These are phyloP conservation scores for Limnephilus lunatus DNA, from an alignment of 2,888 invertebrate species.

Conservation along the genomic window DNA sequence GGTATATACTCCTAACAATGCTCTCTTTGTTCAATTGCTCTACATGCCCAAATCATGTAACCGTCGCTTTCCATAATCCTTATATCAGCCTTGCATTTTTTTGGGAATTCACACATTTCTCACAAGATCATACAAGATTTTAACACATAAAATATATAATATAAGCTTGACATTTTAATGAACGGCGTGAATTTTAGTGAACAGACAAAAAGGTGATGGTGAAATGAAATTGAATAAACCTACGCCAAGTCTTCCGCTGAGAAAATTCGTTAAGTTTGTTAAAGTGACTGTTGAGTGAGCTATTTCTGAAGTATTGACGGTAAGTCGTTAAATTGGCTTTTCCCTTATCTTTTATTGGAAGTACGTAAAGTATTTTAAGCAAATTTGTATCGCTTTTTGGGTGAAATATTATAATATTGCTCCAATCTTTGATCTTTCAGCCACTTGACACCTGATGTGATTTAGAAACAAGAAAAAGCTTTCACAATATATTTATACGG, in stretches of 20 bases:
- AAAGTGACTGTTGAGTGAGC: not conserved
- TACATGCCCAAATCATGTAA: too few relatives aligned
- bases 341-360: not conserved
- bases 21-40: too few relatives aligned
- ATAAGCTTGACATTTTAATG: not conserved
- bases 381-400: not conserved
- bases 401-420: not conserved
- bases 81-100: too few relatives aligned
- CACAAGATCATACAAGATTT: too few relatives aligned
- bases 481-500: not conserved
- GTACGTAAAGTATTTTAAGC: not conserved
- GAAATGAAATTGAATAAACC: not conserved
- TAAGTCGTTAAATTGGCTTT: not conserved
- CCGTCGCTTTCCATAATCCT: too few relatives aligned
- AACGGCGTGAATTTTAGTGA: not conserved
- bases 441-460: not conserved
- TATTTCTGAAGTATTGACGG: not conserved
- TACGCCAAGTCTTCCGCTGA: not conserved
- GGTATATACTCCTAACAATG: too few relatives aligned
- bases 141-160: not conserved
- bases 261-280: not conserved
- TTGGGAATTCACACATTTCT: too few relatives aligned
- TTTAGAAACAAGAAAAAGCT: constrained; percentile 11
- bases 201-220: not conserved
- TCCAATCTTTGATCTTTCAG: not conserved